These are phyloP conservation scores for Popillia japonica DNA, from an alignment of 1,140 invertebrate genomes.

Conservation along the genomic window DNA sequence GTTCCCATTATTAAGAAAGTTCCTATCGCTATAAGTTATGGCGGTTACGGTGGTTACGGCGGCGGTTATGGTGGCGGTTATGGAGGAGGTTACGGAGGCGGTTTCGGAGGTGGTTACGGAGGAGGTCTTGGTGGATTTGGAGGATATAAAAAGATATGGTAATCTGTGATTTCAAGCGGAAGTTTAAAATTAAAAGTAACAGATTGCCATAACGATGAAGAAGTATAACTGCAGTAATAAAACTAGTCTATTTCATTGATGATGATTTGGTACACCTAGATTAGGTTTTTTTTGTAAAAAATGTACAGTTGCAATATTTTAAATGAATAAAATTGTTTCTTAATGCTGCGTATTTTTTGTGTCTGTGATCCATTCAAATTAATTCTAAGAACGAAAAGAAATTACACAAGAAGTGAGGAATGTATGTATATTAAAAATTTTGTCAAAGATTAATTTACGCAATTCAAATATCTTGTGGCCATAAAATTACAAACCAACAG, in stretches of 20 bases:
- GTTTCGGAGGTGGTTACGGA: neutral
- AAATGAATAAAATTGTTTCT: too few relatives aligned
- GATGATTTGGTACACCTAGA: neutral
- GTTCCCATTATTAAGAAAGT: constrained; percentile 42
- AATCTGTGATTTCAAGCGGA: neutral
- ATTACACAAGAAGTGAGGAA: too few relatives aligned
- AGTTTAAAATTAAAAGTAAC: neutral
- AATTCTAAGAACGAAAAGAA: too few relatives aligned
- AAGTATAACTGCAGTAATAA: too few relatives aligned
- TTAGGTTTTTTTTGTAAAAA: too few relatives aligned
- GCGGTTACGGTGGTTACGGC: neutral
- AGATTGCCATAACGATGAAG: neutral
- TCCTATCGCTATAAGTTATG: constrained; percentile 7
- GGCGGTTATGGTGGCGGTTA: neutral
- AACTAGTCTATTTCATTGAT: constrained; percentile 1
- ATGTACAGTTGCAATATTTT: too few relatives aligned
- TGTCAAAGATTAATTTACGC: too few relatives aligned
- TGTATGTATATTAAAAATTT: too few relatives aligned
- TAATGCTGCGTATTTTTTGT: too few relatives aligned
- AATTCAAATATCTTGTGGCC: too few relatives aligned
- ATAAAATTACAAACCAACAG: too few relatives aligned
- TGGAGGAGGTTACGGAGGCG: neutral
- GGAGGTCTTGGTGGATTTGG: neutral
- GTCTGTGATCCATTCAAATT: too few relatives aligned
- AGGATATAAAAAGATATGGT: neutral